phyloP scores from a whole-genome alignment of 2,797 vertebrate species.

The Pseudomugil tenellus region DNA sequence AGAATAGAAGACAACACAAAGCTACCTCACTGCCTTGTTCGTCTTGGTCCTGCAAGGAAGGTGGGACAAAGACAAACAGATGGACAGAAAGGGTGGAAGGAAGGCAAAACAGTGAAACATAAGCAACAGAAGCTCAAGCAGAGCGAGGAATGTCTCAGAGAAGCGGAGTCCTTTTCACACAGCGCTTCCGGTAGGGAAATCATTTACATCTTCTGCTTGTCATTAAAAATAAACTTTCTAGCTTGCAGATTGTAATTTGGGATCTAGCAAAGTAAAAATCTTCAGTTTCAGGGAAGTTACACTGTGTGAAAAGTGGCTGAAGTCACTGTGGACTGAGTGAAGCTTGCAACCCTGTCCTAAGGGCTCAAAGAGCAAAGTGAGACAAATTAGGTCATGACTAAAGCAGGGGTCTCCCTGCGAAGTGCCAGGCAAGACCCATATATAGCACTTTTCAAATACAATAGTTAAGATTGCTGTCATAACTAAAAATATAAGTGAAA shows the following conservation, averaged over 20 bases:
- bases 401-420: background rate
- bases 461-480: background rate
- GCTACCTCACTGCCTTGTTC: conserved; percentile 56
- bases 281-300: background rate
- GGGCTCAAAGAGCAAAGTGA: conserved; percentile 2
- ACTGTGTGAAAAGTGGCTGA: conserved; percentile 40
- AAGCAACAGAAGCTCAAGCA: conserved; percentile 28
- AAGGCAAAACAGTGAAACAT: conserved; percentile 39
- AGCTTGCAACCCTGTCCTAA: background rate
- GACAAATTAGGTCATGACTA: background rate
- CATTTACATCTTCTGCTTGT: background rate
- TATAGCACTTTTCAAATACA: conserved; percentile 1
- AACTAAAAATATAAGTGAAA: background rate
- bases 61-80: conserved; percentile 22
- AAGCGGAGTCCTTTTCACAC: conserved; percentile 42
- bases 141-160: conserved; percentile 64
- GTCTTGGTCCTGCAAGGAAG: conserved; percentile 74
- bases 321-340: background rate
- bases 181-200: conserved; percentile 4
- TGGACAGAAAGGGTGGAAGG: conserved; percentile 23
- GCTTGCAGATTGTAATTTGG: background rate
- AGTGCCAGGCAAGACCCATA: conserved; percentile 11
- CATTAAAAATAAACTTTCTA: background rate
- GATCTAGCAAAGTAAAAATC: background rate
- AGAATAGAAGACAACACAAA: conserved; percentile 10